Conservation (phyloP, 1,140 invertebrate genomes). For the Drosophila pandora region DNA sequence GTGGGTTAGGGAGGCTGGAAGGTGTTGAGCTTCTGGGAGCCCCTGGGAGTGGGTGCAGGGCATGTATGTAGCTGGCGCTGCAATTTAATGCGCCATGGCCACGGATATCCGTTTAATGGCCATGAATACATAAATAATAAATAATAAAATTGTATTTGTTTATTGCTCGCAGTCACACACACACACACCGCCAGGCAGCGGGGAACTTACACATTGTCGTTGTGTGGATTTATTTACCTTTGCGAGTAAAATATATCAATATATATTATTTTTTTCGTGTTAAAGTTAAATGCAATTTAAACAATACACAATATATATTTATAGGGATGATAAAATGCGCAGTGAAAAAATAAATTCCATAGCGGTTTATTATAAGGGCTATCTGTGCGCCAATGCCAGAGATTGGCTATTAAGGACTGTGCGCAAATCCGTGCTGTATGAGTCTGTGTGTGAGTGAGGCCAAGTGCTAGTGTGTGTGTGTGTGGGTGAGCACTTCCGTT, state of each 20-base stretch:
- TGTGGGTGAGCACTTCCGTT: conserved; percentile 57
- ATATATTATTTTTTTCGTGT: conserved; percentile 19
- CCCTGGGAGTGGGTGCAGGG: neutral
- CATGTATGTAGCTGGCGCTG: conserved; percentile 37
- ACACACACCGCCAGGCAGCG: conserved; percentile 21
- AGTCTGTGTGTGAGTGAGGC: conserved; percentile 10
- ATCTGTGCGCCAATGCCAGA: conserved; percentile 50
- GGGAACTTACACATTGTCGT: conserved; percentile 58
- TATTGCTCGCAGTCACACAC: conserved; percentile 60
- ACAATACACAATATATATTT: conserved; percentile 69
- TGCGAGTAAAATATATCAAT: conserved; percentile 74
- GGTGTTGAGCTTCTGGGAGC: neutral
- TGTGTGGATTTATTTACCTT: conserved; percentile 75
- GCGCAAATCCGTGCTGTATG: conserved; percentile 23
- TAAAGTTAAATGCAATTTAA: conserved; percentile 77
- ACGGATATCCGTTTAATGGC: conserved; percentile 81
- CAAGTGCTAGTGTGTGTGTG: conserved; percentile 6
- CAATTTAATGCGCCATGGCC: conserved; percentile 77
- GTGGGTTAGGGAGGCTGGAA: conserved; percentile 1
- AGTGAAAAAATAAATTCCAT: conserved; percentile 41
- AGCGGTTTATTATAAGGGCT: conserved; percentile 29
- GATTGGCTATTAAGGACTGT: conserved; percentile 62
- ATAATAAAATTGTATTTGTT: conserved; percentile 81
- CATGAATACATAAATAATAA: conserved; percentile 82
- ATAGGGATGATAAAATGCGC: conserved; percentile 66